Conservation (phyloP, 2,888 invertebrate genomes). For the Ditula angustiorana region DNA sequence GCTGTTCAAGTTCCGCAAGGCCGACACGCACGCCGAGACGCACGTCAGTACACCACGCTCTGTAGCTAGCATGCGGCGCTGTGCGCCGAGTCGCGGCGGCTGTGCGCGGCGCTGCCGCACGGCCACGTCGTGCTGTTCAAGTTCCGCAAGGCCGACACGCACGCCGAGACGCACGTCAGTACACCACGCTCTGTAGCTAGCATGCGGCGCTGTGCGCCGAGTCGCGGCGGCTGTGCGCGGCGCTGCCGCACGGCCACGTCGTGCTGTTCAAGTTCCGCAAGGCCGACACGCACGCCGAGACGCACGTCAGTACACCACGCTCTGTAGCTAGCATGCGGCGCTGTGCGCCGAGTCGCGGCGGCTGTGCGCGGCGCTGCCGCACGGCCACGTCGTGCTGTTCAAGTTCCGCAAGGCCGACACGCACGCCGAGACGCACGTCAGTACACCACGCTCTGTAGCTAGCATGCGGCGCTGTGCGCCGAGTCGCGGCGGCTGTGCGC, state of each 20-base stretch:
- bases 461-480: constrained; percentile 95
- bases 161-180: constrained; percentile 74
- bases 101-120: constrained; percentile 96
- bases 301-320: constrained; percentile 90
- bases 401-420: constrained; percentile 97
- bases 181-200: constrained; percentile 96
- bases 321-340: constrained; percentile 95
- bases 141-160: constrained; percentile 96
- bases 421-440: constrained; percentile 69
- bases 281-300: constrained; percentile 88
- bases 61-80: constrained; percentile 95
- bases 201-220: constrained; percentile 97
- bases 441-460: constrained; percentile 96
- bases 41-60: constrained; percentile 91
- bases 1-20: constrained; percentile 97
- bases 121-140: constrained; percentile 98
- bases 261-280: constrained; percentile 98
- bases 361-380: constrained; percentile 95
- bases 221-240: constrained; percentile 93
- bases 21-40: constrained; percentile 87
- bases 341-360: constrained; percentile 96
- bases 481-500: constrained; percentile 95
- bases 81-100: constrained; percentile 94
- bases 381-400: constrained; percentile 97
- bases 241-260: constrained; percentile 97